Evolutionary conservation across 2,113 vertebrate genomes (phyloP).

Genomic region (Sitta europaea): DNA sequence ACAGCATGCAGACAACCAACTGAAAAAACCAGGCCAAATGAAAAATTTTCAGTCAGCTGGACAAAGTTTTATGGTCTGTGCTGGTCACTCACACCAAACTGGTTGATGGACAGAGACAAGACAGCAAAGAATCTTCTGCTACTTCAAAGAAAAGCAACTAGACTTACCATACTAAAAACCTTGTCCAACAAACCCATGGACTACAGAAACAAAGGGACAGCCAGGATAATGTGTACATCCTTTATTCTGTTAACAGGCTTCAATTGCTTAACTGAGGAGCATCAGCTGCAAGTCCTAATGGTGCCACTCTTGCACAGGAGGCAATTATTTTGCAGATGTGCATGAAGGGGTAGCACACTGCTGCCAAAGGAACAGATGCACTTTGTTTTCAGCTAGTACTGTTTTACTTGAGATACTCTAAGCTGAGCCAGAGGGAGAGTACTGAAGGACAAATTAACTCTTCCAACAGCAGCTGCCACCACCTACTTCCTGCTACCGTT

Average conservation of each 20-base stretch:
- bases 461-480: not conserved
- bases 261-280: not conserved
- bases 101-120: not conserved
- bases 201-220: not conserved
- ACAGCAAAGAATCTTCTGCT: not conserved
- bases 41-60: not conserved
- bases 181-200: not conserved
- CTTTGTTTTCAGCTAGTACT: not conserved
- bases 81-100: not conserved
- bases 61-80: not conserved
- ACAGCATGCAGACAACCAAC: not conserved
- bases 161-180: not conserved
- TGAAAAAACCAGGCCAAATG: not conserved
- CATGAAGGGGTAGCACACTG: accelerated
- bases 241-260: not conserved
- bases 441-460: not conserved
- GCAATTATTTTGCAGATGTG: not conserved
- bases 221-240: not conserved
- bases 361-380: not conserved
- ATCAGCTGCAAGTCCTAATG: not conserved
- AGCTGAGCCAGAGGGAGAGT: not conserved
- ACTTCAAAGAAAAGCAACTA: not conserved
- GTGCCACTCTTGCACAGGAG: not conserved
- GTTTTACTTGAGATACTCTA: not conserved
- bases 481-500: not conserved